These are phyloP conservation scores for Procavia capensis DNA, from an alignment of 2,113 vertebrate species.

Conservation along the genomic window DNA sequence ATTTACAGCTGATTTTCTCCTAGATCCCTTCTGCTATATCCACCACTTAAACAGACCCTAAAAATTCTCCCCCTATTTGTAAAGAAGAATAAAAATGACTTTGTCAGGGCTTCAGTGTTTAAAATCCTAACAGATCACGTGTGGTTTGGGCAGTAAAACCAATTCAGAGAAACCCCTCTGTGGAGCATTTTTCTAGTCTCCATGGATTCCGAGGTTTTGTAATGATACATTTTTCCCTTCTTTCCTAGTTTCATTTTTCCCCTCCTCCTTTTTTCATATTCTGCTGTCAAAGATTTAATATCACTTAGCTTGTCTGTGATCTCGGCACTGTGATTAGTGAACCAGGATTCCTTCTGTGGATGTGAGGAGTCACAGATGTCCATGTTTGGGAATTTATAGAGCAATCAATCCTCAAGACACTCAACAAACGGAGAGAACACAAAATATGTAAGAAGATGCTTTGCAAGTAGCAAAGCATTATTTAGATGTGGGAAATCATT, in stretches of 20 bases:
- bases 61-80: conserved; percentile 61
- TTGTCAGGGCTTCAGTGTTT: conserved; percentile 58
- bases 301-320: too few species aligned
- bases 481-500: neutral
- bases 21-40: conserved; percentile 70
- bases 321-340: neutral
- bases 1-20: conserved; percentile 82
- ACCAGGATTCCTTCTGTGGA: accelerated
- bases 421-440: neutral
- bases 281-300: neutral
- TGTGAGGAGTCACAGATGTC: too few species aligned
- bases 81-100: conserved; percentile 68
- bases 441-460: neutral
- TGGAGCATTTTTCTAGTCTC: neutral
- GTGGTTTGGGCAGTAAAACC: neutral
- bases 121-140: conserved; percentile 62
- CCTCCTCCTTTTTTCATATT: neutral
- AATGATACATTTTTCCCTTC: neutral
- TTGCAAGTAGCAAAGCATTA: accelerated
- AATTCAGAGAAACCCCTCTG: neutral
- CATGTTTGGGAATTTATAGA: neutral
- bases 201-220: neutral
- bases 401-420: neutral
- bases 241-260: neutral
- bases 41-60: conserved; percentile 72